A percentile compares a stretch with the other conserved stretches of the same genome.
Conservation (phyloP, 2,797 vertebrate species). For the Silurus aristotelis region DNA sequence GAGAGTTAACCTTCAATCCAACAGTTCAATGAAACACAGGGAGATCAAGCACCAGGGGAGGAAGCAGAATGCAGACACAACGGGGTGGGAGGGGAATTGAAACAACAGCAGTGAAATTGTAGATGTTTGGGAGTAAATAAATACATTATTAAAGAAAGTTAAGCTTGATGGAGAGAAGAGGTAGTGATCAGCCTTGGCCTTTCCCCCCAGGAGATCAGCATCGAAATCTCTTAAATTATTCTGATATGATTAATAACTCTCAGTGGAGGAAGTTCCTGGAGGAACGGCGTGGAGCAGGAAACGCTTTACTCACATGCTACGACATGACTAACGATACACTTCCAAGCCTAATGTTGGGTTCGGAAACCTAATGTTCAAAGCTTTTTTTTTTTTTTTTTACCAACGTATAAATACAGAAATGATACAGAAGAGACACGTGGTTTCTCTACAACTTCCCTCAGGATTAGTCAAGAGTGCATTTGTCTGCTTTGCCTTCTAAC, state of each 20-base stretch:
- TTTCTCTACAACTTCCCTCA: not conserved
- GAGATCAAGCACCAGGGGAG: constrained; percentile 15
- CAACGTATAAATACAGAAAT: not conserved
- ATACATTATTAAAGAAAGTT: not conserved
- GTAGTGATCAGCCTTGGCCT: not conserved
- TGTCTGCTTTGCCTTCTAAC: not conserved
- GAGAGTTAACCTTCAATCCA: constrained; percentile 30
- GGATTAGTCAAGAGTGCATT: not conserved
- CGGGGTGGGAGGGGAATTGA: not conserved
- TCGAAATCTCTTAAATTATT: constrained; percentile 29
- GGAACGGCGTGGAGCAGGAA: not conserved
- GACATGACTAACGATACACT: not conserved
- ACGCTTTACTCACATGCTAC: constrained; percentile 8
- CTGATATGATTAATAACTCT: constrained; percentile 30
- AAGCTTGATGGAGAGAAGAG: not conserved
- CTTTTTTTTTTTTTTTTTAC: not conserved
- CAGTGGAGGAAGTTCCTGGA: constrained; percentile 13
- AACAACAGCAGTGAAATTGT: not conserved
- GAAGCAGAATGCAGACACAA: not conserved
- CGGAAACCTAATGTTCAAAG: no score
- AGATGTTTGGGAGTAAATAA: not conserved
- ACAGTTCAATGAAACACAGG: not conserved
- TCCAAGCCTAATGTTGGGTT: no score
- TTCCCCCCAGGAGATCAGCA: not conserved
- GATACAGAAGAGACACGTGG: not conserved